Evolutionary conservation across 2,797 vertebrate genomes (phyloP).

Genomic region (Ficedula albicollis): DNA sequence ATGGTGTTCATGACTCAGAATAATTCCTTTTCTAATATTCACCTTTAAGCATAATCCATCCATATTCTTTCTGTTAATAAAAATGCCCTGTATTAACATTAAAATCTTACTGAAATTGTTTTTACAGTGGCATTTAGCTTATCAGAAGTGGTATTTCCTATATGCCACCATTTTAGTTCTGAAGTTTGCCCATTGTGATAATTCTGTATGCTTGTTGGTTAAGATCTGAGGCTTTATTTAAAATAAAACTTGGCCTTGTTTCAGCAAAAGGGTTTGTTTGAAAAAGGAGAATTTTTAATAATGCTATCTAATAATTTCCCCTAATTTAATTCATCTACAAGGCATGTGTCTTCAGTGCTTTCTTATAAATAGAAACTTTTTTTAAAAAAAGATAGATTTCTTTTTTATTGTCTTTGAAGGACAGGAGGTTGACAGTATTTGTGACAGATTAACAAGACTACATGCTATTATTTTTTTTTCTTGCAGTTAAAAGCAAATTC

Average conservation of each 20-base stretch:
- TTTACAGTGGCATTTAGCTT: not conserved
- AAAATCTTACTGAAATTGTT: not conserved
- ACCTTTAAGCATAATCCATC: not conserved
- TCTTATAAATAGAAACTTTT: not conserved
- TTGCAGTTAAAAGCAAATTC: not conserved
- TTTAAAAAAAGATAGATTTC: not conserved
- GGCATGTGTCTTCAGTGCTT: not conserved
- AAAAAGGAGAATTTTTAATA: not conserved
- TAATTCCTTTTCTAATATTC: not conserved
- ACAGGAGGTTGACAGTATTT: not conserved
- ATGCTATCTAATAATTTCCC: not conserved
- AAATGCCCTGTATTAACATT: not conserved
- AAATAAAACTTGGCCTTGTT: not conserved
- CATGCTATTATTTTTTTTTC: not conserved
- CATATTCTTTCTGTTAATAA: not conserved
- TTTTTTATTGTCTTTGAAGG: not conserved
- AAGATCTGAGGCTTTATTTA: not conserved
- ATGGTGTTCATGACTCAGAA: not conserved
- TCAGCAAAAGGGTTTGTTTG: not conserved
- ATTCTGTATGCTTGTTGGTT: not conserved
- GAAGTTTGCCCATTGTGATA: not conserved
- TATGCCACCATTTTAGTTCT: not conserved
- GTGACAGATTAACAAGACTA: not conserved
- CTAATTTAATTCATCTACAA: not conserved
- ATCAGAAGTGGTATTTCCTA: not conserved